These are phyloP conservation scores for Meliscaeva auricollis DNA, from an alignment of 2,888 invertebrate genomes.

Conservation along the genomic window DNA sequence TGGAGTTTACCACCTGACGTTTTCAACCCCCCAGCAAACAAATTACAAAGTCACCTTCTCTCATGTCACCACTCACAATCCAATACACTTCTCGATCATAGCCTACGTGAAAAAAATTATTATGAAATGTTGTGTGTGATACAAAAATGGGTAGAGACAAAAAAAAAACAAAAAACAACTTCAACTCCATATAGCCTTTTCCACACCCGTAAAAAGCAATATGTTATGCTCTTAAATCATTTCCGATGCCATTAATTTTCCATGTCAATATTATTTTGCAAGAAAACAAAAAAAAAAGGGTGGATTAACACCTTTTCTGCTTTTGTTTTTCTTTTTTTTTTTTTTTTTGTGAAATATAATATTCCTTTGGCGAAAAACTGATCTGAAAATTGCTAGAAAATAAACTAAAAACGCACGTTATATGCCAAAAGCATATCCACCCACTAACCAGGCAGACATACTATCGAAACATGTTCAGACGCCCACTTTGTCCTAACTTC, in stretches of 20 bases:
- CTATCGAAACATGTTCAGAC: constrained; percentile 18
- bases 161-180: neutral
- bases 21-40: neutral
- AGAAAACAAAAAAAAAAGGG: constrained; percentile 44
- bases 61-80: constrained; percentile 7
- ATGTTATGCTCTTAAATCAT: constrained; percentile 75
- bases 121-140: neutral
- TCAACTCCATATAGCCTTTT: constrained; percentile 13
- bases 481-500: constrained; percentile 64
- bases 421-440: constrained; percentile 63
- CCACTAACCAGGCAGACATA: constrained; percentile 29
- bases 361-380: constrained; percentile 38
- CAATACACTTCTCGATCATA: neutral
- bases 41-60: neutral
- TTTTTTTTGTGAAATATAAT: constrained; percentile 30
- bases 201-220: constrained; percentile 19
- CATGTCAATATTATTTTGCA: constrained; percentile 74
- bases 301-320: constrained; percentile 39
- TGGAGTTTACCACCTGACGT: neutral
- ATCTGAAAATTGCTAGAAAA: constrained; percentile 42
- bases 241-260: constrained; percentile 77
- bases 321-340: constrained; percentile 32
- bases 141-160: neutral
- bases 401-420: constrained; percentile 71
- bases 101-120: constrained; percentile 7